These are phyloP conservation scores for Sinosuthora webbiana DNA, from an alignment of 2,113 vertebrate species.

Conservation along the genomic window DNA sequence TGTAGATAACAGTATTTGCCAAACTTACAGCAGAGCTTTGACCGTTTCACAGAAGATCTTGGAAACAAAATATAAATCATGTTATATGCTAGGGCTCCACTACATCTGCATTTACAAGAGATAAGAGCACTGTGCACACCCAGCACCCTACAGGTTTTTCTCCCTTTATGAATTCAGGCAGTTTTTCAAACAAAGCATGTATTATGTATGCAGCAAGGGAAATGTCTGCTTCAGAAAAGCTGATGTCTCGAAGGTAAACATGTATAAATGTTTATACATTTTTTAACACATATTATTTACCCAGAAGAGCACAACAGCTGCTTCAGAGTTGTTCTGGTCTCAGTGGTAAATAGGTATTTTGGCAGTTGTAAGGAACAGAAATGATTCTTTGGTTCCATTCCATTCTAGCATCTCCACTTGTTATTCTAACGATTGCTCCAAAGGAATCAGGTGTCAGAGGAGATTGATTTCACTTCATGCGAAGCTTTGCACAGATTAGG, in stretches of 20 bases:
- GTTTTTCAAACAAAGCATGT: constrained; percentile 47
- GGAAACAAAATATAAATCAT: neutral
- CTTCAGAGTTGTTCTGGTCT: constrained; percentile 60
- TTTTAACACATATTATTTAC: constrained; percentile 70
- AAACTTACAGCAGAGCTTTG: neutral
- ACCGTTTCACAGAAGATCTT: neutral
- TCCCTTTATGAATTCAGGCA: constrained; percentile 27
- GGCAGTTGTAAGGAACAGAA: constrained; percentile 47
- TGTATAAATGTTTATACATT: constrained; percentile 72
- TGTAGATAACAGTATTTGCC: neutral
- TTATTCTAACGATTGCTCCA: constrained; percentile 20
- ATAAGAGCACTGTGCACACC: neutral
- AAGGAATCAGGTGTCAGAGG: neutral
- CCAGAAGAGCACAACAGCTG: constrained; percentile 66
- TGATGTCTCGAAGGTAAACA: constrained; percentile 44
- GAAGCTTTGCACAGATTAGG: neutral
- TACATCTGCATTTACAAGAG: neutral
- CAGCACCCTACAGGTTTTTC: neutral
- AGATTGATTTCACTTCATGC: neutral
- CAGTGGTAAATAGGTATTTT: constrained; percentile 59
- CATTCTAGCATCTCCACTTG: neutral
- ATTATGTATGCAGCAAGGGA: constrained; percentile 56
- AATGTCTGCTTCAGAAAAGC: constrained; percentile 50
- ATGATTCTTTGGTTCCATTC: constrained; percentile 44
- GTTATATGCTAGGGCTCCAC: neutral